These are phyloP conservation scores for Rattus rattus DNA, from an alignment of 2,113 vertebrate species.

Conservation along the genomic window DNA sequence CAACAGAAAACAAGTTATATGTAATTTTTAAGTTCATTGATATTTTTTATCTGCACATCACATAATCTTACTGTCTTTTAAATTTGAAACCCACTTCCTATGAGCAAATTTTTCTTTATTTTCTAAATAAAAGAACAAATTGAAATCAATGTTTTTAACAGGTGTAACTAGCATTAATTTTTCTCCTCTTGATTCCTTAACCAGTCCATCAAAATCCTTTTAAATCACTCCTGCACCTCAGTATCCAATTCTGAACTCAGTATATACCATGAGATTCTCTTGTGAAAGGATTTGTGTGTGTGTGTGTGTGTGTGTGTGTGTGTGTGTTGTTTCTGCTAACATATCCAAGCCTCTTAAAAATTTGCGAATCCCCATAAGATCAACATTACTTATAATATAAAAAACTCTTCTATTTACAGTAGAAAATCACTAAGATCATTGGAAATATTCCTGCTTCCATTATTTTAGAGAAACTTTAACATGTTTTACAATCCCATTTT, in stretches of 20 bases:
- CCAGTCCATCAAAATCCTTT: not conserved
- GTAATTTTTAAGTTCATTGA: not conserved
- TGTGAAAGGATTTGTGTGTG: not conserved
- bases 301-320: too few relatives aligned
- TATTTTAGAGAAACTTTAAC: constrained; percentile 1
- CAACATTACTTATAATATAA: not conserved
- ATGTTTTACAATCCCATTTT: not conserved
- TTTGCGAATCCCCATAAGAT: not conserved
- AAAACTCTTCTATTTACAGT: not conserved
- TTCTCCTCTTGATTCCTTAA: not conserved
- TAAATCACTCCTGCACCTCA: not conserved
- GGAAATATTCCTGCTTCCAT: not conserved
- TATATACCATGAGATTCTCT: not conserved
- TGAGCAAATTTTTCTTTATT: not conserved
- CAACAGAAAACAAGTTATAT: constrained; percentile 20
- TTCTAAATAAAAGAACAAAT: constrained; percentile 6
- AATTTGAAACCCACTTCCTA: constrained; percentile 9
- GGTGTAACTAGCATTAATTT: not conserved
- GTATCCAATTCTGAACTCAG: not conserved
- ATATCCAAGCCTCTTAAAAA: not conserved
- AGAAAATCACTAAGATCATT: not conserved
- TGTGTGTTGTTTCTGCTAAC: not conserved
- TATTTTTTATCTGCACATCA: not conserved
- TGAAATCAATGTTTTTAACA: not conserved
- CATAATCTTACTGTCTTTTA: not conserved